These are phyloP conservation scores for Cottus gobio DNA, from an alignment of 2,113 vertebrate species.

Conservation along the genomic window DNA sequence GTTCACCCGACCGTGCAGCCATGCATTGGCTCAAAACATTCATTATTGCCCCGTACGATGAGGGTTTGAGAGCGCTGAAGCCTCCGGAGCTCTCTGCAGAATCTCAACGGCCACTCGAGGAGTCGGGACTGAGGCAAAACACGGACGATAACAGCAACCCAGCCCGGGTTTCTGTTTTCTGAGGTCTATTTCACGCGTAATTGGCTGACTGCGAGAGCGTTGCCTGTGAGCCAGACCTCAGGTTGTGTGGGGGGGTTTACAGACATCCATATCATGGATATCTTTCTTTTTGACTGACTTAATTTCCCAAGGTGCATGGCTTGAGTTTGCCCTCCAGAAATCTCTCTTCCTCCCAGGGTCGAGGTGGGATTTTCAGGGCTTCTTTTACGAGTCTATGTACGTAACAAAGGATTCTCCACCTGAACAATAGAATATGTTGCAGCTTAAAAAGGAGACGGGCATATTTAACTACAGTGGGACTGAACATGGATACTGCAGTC, in stretches of 20 bases:
- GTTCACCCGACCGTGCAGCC: slow-evolving; percentile 12
- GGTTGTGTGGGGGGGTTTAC: slow-evolving; percentile 44
- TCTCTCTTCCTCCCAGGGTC: slow-evolving; percentile 48
- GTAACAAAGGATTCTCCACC: slow-evolving; percentile 45
- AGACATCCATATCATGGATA: slow-evolving; percentile 65
- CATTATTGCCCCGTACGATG: slow-evolving; percentile 18
- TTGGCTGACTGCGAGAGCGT: slow-evolving; percentile 61
- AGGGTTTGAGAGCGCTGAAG: slow-evolving; percentile 23
- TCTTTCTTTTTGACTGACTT: slow-evolving; percentile 67
- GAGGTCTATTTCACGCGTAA: slow-evolving; percentile 68
- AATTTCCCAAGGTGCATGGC: slow-evolving; percentile 77
- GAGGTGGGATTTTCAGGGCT: slow-evolving; percentile 35
- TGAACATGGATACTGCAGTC: slow-evolving; percentile 14
- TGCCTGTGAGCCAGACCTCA: slow-evolving; percentile 51
- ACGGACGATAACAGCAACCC: slow-evolving; percentile 35
- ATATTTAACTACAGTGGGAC: slow-evolving; percentile 5
- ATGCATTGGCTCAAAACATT: slow-evolving; percentile 9
- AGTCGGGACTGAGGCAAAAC: slow-evolving; percentile 22
- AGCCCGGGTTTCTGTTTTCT: slow-evolving; percentile 43
- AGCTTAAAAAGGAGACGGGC: slow-evolving; percentile 45
- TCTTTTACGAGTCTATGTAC: slow-evolving; percentile 54
- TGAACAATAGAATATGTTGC: slow-evolving; percentile 26
- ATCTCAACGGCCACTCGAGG: slow-evolving; percentile 43
- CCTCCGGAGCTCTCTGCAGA: slow-evolving; percentile 31
- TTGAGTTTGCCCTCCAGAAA: slow-evolving; percentile 65